Conservation (phyloP, 2,797 vertebrate species). For the Bryconaethiops microstoma region DNA sequence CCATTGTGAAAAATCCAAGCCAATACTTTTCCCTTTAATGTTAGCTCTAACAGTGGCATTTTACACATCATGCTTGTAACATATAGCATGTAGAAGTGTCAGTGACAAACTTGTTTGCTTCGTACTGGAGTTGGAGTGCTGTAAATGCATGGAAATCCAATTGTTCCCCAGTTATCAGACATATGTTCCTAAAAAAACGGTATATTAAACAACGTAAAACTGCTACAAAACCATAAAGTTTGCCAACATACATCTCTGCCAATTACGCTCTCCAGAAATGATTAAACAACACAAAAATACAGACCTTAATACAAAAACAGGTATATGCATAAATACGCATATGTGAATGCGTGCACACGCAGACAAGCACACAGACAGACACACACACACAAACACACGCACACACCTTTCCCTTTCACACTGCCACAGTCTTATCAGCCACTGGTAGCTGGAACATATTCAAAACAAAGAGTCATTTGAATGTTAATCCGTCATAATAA, state of each 20-base stretch:
- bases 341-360: conserved; percentile 19
- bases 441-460: conserved; percentile 19
- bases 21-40: conserved; percentile 6
- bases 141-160: conserved; percentile 26
- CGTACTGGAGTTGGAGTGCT: conserved; percentile 8
- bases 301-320: conserved; percentile 36
- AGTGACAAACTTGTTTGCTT: conserved; percentile 4
- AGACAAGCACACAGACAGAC: too few relatives aligned
- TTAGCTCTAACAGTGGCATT: conserved; percentile 30
- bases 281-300: conserved; percentile 35
- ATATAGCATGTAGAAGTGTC: conserved; percentile 15
- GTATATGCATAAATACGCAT: conserved; percentile 26
- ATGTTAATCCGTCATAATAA: conserved; percentile 30
- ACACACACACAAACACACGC: background rate
- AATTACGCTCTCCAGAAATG: conserved; percentile 17
- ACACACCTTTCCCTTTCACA: conserved; percentile 40
- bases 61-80: conserved; percentile 45
- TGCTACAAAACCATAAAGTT: conserved; percentile 53
- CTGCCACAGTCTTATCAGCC: conserved; percentile 32
- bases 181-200: conserved; percentile 32
- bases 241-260: conserved; percentile 22
- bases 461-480: conserved; percentile 24
- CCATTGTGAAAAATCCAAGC: too few relatives aligned
- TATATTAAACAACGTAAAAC: conserved; percentile 51
- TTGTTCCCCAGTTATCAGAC: conserved; percentile 34